A percentile compares a stretch with the other conserved stretches of the same genome.
phyloP scores from a whole-genome alignment of 2,888 invertebrate genomes.

The Crepidodera aurea region DNA sequence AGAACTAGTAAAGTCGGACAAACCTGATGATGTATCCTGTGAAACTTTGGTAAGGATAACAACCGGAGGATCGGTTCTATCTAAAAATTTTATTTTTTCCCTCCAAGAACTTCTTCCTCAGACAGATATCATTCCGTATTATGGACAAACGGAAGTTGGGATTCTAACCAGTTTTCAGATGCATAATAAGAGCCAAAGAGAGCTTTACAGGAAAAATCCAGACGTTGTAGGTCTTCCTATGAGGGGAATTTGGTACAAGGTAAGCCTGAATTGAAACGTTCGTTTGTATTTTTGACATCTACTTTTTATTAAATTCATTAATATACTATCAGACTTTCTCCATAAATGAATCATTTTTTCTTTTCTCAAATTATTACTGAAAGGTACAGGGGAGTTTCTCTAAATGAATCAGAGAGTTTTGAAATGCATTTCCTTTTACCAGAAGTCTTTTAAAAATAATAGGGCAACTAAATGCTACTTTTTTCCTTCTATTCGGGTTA shows the following conservation, averaged over 20 bases:
- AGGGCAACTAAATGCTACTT: too few relatives aligned
- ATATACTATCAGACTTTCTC: too few relatives aligned
- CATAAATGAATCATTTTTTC: too few relatives aligned
- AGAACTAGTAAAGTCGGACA: constrained; percentile 48
- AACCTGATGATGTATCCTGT: constrained; percentile 50
- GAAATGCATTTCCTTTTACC: too few relatives aligned
- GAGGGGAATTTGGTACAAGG: constrained; percentile 50
- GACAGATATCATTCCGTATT: constrained; percentile 47
- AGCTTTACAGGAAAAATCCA: constrained; percentile 46
- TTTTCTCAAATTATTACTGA: too few relatives aligned
- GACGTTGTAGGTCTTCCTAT: constrained; percentile 47
- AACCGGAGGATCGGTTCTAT: constrained; percentile 50
- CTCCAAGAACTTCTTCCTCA: constrained; percentile 53
- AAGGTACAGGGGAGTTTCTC: too few relatives aligned
- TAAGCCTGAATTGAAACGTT: too few relatives aligned
- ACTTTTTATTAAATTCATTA: too few relatives aligned
- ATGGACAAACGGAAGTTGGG: constrained; percentile 56
- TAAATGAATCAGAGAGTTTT: too few relatives aligned
- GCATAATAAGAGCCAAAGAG: constrained; percentile 45
- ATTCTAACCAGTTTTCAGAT: constrained; percentile 46
- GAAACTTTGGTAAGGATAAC: constrained; percentile 47
- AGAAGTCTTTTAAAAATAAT: too few relatives aligned
- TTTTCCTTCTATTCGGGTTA: too few relatives aligned
- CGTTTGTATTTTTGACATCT: too few relatives aligned
- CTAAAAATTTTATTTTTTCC: constrained; percentile 43